Conservation (phyloP, 2,888 invertebrate species). For the Lymantria monacha region DNA sequence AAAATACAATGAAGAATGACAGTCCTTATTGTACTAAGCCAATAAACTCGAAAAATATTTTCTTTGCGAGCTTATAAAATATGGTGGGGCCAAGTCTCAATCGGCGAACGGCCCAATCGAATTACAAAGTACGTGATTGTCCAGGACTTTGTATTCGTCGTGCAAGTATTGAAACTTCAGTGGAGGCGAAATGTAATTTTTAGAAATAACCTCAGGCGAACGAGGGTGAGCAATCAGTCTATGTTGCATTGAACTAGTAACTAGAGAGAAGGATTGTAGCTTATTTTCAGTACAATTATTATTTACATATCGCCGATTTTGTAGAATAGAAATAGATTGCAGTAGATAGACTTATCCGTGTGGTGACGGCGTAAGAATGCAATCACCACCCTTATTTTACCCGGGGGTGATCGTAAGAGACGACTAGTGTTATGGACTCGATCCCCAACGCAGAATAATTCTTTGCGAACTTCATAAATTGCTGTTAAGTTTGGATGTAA, state of each 20-base stretch:
- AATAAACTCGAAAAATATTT: slow-evolving; percentile 51
- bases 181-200: slow-evolving; percentile 61
- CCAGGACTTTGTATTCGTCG: slow-evolving; percentile 56
- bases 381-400: too few species aligned
- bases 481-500: too few species aligned
- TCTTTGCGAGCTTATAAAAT: slow-evolving; percentile 68
- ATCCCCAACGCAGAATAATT: too few species aligned
- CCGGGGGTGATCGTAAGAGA: too few species aligned
- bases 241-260: slow-evolving; percentile 29
- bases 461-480: too few species aligned
- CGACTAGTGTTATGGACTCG: too few species aligned
- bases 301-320: too few species aligned
- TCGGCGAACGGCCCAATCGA: slow-evolving; percentile 69
- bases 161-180: slow-evolving; percentile 42
- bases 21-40: slow-evolving; percentile 31
- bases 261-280: slow-evolving; percentile 16
- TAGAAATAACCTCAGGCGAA: slow-evolving; percentile 55
- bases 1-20: slow-evolving; percentile 26
- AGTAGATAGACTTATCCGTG: too few species aligned
- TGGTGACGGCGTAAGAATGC: too few species aligned
- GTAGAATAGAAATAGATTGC: too few species aligned
- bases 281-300: neutral
- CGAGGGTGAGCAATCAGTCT: slow-evolving; percentile 47
- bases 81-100: slow-evolving; percentile 71
- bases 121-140: slow-evolving; percentile 74